Percentiles rank a stretch among this genome's conserved stretches.
Evolutionary conservation across 2,113 vertebrate species (phyloP).

Genomic region (Saguinus midas): DNA sequence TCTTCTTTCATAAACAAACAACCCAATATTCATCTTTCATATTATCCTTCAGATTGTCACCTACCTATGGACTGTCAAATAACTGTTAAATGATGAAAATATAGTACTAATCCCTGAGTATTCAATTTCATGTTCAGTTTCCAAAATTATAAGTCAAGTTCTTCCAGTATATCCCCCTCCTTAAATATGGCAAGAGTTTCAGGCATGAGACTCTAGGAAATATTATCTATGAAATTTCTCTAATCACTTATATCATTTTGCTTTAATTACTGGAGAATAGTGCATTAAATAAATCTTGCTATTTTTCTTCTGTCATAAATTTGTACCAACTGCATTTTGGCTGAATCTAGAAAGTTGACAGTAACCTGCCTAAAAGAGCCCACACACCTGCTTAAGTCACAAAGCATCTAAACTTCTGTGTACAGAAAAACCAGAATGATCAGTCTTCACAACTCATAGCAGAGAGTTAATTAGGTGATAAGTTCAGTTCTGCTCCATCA

Average conservation of each 20-base stretch:
- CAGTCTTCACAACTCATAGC: not conserved
- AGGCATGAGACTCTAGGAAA: constrained; percentile 29
- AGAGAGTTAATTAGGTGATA: not conserved
- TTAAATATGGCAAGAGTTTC: constrained; percentile 20
- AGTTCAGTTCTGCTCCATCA: not conserved
- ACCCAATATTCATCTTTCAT: not conserved
- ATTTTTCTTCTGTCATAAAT: constrained; percentile 28
- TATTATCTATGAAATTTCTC: constrained; percentile 34
- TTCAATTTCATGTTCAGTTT: constrained; percentile 15
- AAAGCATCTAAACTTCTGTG: not conserved
- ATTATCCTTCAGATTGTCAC: constrained; percentile 50
- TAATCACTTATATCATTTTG: constrained; percentile 7
- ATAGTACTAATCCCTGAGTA: constrained; percentile 53
- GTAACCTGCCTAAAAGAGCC: not conserved
- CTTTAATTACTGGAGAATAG: constrained; percentile 20
- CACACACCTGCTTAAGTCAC: not conserved
- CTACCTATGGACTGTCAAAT: constrained; percentile 35
- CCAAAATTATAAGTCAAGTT: constrained; percentile 14
- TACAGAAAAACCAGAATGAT: not conserved
- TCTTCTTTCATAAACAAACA: constrained; percentile 5
- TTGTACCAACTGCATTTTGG: not conserved
- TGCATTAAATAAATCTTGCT: constrained; percentile 12
- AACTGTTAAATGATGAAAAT: constrained; percentile 27
- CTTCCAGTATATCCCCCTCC: not conserved
- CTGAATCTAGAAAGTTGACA: constrained; percentile 30